Conservation (phyloP, 2,113 vertebrate species). For the Ploceus nigricollis region DNA sequence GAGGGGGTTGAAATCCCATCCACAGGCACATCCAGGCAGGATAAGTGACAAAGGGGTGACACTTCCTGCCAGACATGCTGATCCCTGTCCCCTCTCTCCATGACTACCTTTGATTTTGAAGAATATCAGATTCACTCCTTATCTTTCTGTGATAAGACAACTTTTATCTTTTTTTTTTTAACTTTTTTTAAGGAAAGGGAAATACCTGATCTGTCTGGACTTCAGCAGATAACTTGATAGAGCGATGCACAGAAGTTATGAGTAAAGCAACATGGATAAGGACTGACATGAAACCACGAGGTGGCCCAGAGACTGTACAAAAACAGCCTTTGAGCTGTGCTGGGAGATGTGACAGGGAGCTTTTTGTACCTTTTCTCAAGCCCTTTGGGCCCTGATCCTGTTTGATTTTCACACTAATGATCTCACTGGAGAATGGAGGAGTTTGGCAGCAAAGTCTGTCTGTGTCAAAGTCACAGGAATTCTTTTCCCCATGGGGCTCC, state of each 20-base stretch:
- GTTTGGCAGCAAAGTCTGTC: background rate
- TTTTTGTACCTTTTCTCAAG: background rate
- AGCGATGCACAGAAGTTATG: background rate
- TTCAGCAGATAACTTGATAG: background rate
- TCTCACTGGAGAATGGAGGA: background rate
- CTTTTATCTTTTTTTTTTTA: background rate
- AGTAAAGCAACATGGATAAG: background rate
- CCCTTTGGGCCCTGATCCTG: background rate
- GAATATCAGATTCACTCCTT: background rate
- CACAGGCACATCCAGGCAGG: accelerated
- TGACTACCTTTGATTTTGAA: background rate
- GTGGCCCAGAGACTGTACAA: background rate
- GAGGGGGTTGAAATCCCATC: accelerated
- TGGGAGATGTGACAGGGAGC: background rate
- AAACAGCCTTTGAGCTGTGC: background rate
- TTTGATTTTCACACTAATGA: background rate
- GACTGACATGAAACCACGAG: background rate
- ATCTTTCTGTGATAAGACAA: background rate
- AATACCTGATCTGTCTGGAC: background rate
- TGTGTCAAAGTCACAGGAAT: accelerated
- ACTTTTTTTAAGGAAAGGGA: background rate
- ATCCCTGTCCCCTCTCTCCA: background rate
- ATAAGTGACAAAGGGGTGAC: background rate
- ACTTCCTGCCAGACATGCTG: accelerated
- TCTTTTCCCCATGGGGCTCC: background rate